These are phyloP conservation scores for Panthera tigris DNA, from an alignment of 2,113 vertebrate genomes.

Conservation along the genomic window DNA sequence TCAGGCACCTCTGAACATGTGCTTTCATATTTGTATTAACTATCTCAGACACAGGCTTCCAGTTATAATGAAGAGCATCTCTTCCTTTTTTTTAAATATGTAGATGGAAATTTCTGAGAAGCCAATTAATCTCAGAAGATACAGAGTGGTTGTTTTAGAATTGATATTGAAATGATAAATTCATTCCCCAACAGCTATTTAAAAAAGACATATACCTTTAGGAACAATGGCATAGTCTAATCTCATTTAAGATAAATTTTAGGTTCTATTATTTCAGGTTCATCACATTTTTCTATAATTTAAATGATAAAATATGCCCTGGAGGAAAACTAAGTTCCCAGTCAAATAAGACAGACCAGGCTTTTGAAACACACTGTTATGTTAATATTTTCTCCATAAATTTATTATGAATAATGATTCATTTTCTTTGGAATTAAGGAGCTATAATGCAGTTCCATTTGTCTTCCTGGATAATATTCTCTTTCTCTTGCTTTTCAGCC, in stretches of 20 bases:
- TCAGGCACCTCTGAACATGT: too few species aligned
- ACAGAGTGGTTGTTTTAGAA: neutral
- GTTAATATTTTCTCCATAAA: conserved; percentile 72
- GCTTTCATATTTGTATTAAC: neutral
- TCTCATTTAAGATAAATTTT: conserved; percentile 65
- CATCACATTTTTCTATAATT: conserved; percentile 66
- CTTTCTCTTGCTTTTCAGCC: conserved; percentile 9
- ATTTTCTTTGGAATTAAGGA: conserved; percentile 71
- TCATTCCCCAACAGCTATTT: conserved; percentile 21
- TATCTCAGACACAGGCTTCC: neutral
- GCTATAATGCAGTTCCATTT: conserved; percentile 48
- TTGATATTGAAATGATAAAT: conserved; percentile 45
- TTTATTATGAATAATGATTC: conserved; percentile 73
- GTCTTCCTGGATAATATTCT: conserved; percentile 63
- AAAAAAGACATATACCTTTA: conserved; percentile 38
- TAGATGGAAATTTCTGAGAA: neutral
- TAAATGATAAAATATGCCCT: conserved; percentile 69
- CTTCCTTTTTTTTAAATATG: neutral
- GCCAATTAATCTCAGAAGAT: conserved; percentile 42
- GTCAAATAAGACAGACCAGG: conserved; percentile 45
- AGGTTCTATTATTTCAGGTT: conserved; percentile 38
- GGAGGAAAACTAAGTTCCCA: conserved; percentile 55
- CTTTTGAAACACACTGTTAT: conserved; percentile 63
- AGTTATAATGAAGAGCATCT: neutral
- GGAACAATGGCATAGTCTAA: conserved; percentile 40